Evolutionary conservation across 2,113 vertebrate genomes (phyloP).

Genomic region (Heterocephalus glaber): DNA sequence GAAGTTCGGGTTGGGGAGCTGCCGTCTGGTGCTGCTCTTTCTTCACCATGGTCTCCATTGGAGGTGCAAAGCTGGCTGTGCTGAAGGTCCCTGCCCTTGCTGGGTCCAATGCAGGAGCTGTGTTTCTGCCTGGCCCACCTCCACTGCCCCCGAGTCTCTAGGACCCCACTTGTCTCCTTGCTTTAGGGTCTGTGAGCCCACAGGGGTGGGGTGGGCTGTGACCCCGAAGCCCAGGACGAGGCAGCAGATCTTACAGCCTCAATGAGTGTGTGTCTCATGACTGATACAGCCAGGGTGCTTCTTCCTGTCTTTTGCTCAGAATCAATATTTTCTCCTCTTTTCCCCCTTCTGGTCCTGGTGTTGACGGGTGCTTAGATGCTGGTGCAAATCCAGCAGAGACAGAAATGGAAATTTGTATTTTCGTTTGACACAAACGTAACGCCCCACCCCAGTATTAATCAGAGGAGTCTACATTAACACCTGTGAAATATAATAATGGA

Average conservation of each 20-base stretch:
- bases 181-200: background rate
- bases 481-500: background rate
- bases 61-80: background rate
- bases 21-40: background rate
- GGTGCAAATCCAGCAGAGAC: background rate
- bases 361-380: background rate
- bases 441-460: accelerated
- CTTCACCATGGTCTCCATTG: background rate
- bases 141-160: background rate
- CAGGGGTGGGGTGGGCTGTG: background rate
- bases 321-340: slow-evolving; percentile 10
- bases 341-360: background rate
- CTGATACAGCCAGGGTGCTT: background rate
- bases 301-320: background rate
- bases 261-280: background rate
- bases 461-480: background rate
- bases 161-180: background rate
- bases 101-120: background rate
- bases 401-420: background rate
- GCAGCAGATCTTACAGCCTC: background rate
- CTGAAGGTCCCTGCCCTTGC: background rate
- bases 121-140: background rate
- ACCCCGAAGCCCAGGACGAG: background rate
- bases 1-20: background rate
- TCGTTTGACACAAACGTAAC: background rate